A percentile compares a stretch with the other conserved stretches of the same genome.
These are phyloP conservation scores for Branchellion lobata DNA, from an alignment of 2,888 invertebrate genomes.

Conservation along the genomic window DNA sequence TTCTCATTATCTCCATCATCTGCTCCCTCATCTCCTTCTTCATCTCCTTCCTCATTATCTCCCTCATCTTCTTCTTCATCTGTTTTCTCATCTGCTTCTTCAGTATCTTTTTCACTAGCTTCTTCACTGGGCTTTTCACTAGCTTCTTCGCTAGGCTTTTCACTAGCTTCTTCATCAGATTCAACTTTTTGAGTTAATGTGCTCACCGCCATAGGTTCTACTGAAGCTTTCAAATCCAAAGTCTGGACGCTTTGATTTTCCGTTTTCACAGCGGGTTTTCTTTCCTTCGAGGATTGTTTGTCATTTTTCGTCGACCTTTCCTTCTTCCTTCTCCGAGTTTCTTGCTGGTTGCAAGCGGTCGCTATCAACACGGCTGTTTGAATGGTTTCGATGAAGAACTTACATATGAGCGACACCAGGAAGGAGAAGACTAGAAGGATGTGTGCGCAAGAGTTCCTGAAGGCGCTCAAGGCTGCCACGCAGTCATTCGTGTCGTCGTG, in stretches of 20 bases:
- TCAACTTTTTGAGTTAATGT: background rate
- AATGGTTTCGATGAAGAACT: conserved; percentile 12
- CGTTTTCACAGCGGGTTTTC: too few species aligned
- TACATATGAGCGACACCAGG: background rate
- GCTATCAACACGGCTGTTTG: too few species aligned
- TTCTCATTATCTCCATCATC: background rate
- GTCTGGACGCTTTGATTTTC: too few species aligned
- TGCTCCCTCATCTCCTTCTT: background rate
- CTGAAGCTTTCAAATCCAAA: background rate
- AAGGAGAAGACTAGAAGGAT: background rate
- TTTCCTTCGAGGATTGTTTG: too few species aligned
- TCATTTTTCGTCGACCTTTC: too few species aligned
- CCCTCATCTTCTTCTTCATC: background rate
- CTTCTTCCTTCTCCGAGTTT: too few species aligned
- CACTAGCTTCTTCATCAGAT: background rate
- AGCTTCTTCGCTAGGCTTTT: background rate
- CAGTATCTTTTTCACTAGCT: background rate
- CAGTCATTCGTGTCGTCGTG: background rate
- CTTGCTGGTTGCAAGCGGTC: too few species aligned
- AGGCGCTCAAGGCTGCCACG: background rate
- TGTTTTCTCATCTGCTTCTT: background rate
- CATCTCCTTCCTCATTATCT: background rate
- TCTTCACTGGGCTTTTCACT: background rate
- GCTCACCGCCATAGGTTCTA: background rate
- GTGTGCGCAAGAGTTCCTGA: background rate